Base-by-base conservation (phyloP, 1,140 invertebrate genomes). In the Scaptomyza hsui region DNA sequence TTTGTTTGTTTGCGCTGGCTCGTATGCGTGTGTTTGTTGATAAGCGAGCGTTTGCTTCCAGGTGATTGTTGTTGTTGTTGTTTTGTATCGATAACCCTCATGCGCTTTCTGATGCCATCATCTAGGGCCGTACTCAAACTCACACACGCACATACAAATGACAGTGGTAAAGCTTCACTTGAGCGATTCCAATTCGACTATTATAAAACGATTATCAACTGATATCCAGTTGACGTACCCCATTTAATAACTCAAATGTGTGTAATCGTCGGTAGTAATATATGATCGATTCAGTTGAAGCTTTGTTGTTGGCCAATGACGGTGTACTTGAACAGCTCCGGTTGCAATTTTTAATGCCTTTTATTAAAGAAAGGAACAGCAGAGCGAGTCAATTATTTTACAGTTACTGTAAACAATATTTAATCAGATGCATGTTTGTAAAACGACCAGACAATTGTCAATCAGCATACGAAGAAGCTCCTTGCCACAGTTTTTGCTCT, bases 171-270 rank as follows among this genome's bases (percentile, higher is more conserved):
- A 48, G 53, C 55, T 60, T 41, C 60, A 64, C 26, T 44, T 65
- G 21, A 48, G 48, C 55, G 48, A 26, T 64, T 71, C 53, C 53
- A 45, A 60, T 53, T 45, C 39, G 41, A 53, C 48, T 69, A 89
- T 89, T 86, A 86, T 76, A 82, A 80, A 72, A 56, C 74, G 70
- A 85, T 89, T 85, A 80, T 35, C 45, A 42, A 57, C 37, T 37
- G 59, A 35, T 52, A 72, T 55, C 39, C 45, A 52, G 44, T 64
- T 55, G 26, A 13, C 19, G 42, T 10, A 37, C 44, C 41, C 44
- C 59, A 61, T 47, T 72, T 73, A 82, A 86, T 90, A 88, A 16
- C 7, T 37, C 12, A 35, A 2, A 6, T 47, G 24, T 47, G 72
- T 59, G 41, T 70, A 39, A 69, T 80, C 59, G 69, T 51, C 65